These are phyloP conservation scores for Andrena bucephala DNA, from an alignment of 2,888 invertebrate genomes.

Conservation along the genomic window DNA sequence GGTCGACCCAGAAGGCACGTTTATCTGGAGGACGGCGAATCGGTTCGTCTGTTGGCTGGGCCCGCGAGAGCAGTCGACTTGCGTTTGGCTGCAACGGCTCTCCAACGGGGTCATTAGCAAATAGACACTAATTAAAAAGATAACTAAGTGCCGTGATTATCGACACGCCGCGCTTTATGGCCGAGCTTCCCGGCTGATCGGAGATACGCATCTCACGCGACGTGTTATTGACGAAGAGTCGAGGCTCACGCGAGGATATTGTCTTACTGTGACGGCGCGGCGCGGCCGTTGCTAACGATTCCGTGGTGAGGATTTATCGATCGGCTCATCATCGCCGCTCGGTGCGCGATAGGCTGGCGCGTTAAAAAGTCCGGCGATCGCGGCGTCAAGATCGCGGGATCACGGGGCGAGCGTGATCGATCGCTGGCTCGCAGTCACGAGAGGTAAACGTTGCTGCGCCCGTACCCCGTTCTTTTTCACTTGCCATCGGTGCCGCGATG, in stretches of 20 bases:
- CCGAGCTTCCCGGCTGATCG: conserved; percentile 52
- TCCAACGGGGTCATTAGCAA: conserved; percentile 70
- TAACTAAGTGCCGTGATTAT: conserved; percentile 64
- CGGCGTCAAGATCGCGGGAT: conserved; percentile 58
- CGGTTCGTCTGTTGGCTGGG: conserved; percentile 66
- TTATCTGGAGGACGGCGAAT: background rate
- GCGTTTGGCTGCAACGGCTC: background rate
- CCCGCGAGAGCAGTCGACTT: conserved; percentile 1
- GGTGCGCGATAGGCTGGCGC: conserved; percentile 32
- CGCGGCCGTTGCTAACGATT: conserved; percentile 57
- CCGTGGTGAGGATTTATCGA: conserved; percentile 63
- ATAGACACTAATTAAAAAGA: conserved; percentile 76
- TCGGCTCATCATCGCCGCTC: conserved; percentile 58
- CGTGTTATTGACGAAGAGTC: conserved; percentile 54
- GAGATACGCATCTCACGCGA: conserved; percentile 67
- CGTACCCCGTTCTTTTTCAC: conserved; percentile 30
- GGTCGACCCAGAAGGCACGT: background rate
- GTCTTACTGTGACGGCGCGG: conserved; percentile 53
- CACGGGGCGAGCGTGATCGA: conserved; percentile 62
- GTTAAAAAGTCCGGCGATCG: conserved; percentile 52
- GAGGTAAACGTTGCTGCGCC: conserved; percentile 20
- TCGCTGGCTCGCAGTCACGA: conserved; percentile 56
- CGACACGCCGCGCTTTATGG: conserved; percentile 59
- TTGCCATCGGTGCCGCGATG: conserved; percentile 15
- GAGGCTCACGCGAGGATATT: conserved; percentile 64